Evolutionary conservation across 2,888 invertebrate genomes (phyloP), one percentile per base, ranked within the genome.

Genomic region (Lucinisca nassula): DNA sequence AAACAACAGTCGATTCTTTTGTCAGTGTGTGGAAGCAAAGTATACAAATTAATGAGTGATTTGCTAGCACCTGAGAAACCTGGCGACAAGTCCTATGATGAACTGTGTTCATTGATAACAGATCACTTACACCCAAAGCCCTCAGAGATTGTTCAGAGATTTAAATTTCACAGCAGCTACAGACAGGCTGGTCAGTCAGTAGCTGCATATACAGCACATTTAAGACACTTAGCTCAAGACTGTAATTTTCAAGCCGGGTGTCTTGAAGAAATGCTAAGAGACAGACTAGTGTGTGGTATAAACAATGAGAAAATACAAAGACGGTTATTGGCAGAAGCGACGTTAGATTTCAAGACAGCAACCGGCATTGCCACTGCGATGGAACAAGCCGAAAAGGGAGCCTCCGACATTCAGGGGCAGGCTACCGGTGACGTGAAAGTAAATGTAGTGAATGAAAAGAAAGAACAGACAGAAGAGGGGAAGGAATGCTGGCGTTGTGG

Each of bases 201-300:
- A 14, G 27, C 82, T 17, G 45, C 76, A 17, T 89, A 51, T 76
- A 79, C 85, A 21, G 87, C 88, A 0, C 70, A 82, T 37, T 61
- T 87, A 40, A 75, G 85, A 51, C 76, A 82, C 27, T 27, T 89
- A 24, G 73, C 89, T 35, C 80, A 82, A 58, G 76, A 90, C 73
- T 89, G 89, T 72, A 76, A 90, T 51, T 89, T 81, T 78, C 74
- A 55, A n/a, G 81, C n/a, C 17, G 87, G 80, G 1, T n/a, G n/a
- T n/a, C 55, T 90, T 14, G 79, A 85, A n/a, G 74, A 21, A 4
- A 84, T 84, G 79, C 40, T 90, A 14, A 58, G 89, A 75, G 89
- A 89, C 37, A 45, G 89, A 32, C 75, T 87, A 6, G 87, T 89
- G 1, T 84, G 84, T 78, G 83, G 89, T 10, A 70, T 89, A 17